phyloP scores from a whole-genome alignment of 2,888 invertebrate species.

The Tetranychus piercei region DNA sequence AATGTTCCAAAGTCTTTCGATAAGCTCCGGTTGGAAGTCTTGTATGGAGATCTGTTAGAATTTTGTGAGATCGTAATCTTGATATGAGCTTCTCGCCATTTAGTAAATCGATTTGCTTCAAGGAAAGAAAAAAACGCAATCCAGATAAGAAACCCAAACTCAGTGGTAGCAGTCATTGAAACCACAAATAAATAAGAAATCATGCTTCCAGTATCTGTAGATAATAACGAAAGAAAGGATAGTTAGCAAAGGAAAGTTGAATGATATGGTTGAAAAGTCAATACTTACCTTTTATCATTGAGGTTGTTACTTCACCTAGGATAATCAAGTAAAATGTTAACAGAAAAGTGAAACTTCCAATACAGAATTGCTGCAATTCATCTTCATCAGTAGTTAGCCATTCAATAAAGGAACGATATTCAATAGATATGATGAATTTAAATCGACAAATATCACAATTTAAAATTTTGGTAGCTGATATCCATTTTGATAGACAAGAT shows the following conservation, averaged over 20 bases:
- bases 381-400: not conserved
- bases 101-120: slow-evolving; percentile 5
- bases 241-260: not conserved
- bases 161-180: not conserved
- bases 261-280: too few species aligned
- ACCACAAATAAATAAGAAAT: not conserved
- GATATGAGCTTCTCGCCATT: not conserved
- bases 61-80: not conserved
- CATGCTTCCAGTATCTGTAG: not conserved
- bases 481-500: not conserved
- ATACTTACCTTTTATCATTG: not conserved
- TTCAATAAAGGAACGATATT: not conserved
- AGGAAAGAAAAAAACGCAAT: not conserved
- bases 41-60: not conserved
- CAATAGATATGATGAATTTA: not conserved
- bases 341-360: not conserved
- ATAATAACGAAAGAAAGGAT: not conserved
- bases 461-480: not conserved
- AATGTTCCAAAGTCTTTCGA: too few species aligned
- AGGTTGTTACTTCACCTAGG: not conserved
- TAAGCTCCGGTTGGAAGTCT: too few species aligned
- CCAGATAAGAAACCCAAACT: not conserved
- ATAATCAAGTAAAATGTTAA: not conserved
- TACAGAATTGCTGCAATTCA: not conserved
- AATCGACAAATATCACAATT: not conserved